Evolutionary conservation across 2,888 invertebrate genomes (phyloP).

Genomic region (Pachydiplax longipennis): DNA sequence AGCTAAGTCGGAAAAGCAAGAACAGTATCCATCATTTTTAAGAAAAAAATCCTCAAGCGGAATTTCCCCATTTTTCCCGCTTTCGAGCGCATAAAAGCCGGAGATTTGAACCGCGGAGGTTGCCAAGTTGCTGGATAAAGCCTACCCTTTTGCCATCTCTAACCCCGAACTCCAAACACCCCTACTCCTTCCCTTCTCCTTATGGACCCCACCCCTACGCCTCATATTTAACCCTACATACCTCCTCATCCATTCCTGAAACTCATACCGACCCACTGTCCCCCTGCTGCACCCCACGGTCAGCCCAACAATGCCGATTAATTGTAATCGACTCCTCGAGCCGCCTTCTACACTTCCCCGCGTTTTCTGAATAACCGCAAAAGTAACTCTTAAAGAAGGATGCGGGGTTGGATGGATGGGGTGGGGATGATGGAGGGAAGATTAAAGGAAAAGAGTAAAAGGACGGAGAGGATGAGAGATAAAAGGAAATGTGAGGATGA

Average conservation of each 20-base stretch:
- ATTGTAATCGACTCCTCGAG: constrained; percentile 3
- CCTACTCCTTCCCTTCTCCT: not conserved
- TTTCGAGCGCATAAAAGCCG: not conserved
- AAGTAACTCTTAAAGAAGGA: not conserved
- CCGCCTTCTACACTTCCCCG: not conserved
- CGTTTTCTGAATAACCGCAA: not conserved
- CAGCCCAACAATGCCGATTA: constrained; percentile 19
- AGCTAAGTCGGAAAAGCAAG: not conserved
- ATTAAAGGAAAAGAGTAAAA: not conserved
- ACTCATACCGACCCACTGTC: not conserved
- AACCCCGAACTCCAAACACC: not conserved
- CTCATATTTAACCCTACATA: not conserved
- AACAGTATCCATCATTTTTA: not conserved
- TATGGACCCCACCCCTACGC: not conserved
- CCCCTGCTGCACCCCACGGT: not conserved
- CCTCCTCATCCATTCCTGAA: not conserved
- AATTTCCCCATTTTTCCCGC: not conserved
- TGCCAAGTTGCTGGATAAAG: constrained; percentile 6
- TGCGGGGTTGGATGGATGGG: not conserved
- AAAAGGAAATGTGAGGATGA: not conserved
- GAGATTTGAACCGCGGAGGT: constrained; percentile 4
- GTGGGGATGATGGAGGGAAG: not conserved
- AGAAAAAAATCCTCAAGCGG: not conserved
- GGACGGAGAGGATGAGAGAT: not conserved
- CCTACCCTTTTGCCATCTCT: not conserved